Conservation (phyloP, 37 sponge, comb jelly and placozoan genomes). For the Chondrosia reniformis region DNA sequence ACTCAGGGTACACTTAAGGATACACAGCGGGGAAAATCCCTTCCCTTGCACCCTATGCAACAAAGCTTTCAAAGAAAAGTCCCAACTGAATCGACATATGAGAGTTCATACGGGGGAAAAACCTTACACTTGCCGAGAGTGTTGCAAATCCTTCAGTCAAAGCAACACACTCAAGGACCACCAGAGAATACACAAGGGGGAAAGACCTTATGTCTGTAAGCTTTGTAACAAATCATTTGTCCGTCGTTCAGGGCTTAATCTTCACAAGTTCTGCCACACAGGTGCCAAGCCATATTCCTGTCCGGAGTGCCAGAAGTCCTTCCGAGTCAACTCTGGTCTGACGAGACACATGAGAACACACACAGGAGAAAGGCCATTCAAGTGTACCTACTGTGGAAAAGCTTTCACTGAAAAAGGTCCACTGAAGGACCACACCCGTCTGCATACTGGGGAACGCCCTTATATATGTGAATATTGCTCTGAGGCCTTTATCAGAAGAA, state of each 20-base stretch:
- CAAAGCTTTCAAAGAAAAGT: slow-evolving; percentile 25
- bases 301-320: slow-evolving; percentile 1
- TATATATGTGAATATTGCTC: slow-evolving; percentile 11
- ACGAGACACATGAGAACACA: slow-evolving; percentile 26
- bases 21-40: slow-evolving; percentile 30
- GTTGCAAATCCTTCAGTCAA: slow-evolving; percentile 18
- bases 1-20: slow-evolving; percentile 19
- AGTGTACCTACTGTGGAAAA: slow-evolving; percentile 17
- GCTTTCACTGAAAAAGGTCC: slow-evolving; percentile 10
- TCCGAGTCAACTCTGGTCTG: background rate
- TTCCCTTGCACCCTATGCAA: slow-evolving; percentile 24
- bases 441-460: slow-evolving; percentile 41
- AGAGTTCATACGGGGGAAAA: slow-evolving; percentile 32
- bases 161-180: slow-evolving; percentile 19
- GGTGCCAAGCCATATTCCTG: slow-evolving; percentile 28
- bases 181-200: slow-evolving; percentile 22
- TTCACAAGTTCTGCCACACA: slow-evolving; percentile 25
- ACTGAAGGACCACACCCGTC: slow-evolving; percentile 28
- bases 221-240: slow-evolving; percentile 17
- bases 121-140: slow-evolving; percentile 31
- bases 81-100: slow-evolving; percentile 30
- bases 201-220: slow-evolving; percentile 25
- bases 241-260: background rate
- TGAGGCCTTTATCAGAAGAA: slow-evolving; percentile 1
- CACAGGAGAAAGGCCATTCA: slow-evolving; percentile 22